A percentile compares a stretch with the other conserved stretches of the same genome.
These are phyloP conservation scores for Araneus ventricosus DNA, from an alignment of 1,140 invertebrate genomes.

Conservation along the genomic window DNA sequence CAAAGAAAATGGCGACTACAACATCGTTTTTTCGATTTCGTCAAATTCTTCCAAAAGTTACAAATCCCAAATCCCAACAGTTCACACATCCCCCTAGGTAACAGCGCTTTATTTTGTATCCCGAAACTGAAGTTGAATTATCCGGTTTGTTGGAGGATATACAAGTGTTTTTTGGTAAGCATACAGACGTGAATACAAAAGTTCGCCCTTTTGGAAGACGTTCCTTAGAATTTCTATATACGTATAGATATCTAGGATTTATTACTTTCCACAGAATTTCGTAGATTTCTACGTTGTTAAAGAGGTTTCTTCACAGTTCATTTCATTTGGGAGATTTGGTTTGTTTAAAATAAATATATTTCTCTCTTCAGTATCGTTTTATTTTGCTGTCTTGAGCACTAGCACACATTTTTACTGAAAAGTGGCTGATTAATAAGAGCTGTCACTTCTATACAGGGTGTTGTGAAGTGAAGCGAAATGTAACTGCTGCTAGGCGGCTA, in stretches of 20 bases:
- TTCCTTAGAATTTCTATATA: neutral
- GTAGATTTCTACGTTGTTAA: too few species aligned
- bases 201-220: neutral
- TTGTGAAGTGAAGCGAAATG: too few species aligned
- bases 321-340: neutral
- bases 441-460: too few species aligned
- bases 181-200: neutral
- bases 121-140: neutral
- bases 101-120: neutral
- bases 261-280: neutral
- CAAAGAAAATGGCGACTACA: neutral
- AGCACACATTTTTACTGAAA: too few species aligned
- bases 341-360: neutral
- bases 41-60: neutral
- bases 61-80: neutral
- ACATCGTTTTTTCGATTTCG: neutral
- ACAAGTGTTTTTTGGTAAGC: neutral
- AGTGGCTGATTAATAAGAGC: too few species aligned
- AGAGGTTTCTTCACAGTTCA: too few species aligned
- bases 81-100: neutral
- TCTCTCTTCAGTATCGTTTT: too few species aligned
- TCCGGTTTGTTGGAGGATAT: neutral
- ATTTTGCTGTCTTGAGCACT: too few species aligned
- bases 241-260: neutral
- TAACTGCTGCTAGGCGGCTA: too few species aligned